Conservation (phyloP, 2,888 invertebrate species). For the Drosophila bunnanda region DNA sequence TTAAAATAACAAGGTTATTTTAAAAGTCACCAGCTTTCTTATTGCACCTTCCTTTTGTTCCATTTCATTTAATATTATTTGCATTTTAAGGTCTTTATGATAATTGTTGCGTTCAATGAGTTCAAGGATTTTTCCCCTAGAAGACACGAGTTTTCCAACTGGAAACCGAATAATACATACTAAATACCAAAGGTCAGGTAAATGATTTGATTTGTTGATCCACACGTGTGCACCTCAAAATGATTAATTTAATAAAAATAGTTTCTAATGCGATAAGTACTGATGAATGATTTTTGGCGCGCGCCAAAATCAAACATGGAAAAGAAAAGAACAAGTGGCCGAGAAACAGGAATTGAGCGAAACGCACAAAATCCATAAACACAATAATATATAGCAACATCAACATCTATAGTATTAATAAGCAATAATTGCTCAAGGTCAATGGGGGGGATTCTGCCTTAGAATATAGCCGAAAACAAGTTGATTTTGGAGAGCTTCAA, state of each 20-base stretch:
- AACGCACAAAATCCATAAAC: slow-evolving; percentile 33
- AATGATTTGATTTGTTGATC: slow-evolving; percentile 46
- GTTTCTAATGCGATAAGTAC: slow-evolving; percentile 19
- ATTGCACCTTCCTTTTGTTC: slow-evolving; percentile 30
- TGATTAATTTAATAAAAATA: slow-evolving; percentile 57
- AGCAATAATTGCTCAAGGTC: slow-evolving; percentile 76
- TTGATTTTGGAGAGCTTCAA: slow-evolving; percentile 12
- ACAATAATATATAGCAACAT: slow-evolving; percentile 21
- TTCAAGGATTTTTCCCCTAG: slow-evolving; percentile 58
- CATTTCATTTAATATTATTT: slow-evolving; percentile 32
- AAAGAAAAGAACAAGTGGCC: slow-evolving; percentile 32
- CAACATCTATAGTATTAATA: slow-evolving; percentile 59
- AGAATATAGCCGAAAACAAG: slow-evolving; percentile 63
- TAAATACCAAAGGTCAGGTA: slow-evolving; percentile 30
- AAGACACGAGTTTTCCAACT: background rate
- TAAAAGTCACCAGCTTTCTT: background rate
- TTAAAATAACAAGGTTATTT: slow-evolving; percentile 4
- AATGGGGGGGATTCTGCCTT: slow-evolving; percentile 58
- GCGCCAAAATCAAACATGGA: slow-evolving; percentile 43
- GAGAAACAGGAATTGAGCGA: slow-evolving; percentile 45
- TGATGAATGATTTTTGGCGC: slow-evolving; percentile 44
- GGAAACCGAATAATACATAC: background rate
- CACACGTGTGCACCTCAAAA: slow-evolving; percentile 61
- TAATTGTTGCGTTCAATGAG: slow-evolving; percentile 29
- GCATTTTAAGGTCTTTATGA: slow-evolving; percentile 24